Conservation (phyloP, 2,113 vertebrate genomes). For the Bostrychus sinensis region DNA sequence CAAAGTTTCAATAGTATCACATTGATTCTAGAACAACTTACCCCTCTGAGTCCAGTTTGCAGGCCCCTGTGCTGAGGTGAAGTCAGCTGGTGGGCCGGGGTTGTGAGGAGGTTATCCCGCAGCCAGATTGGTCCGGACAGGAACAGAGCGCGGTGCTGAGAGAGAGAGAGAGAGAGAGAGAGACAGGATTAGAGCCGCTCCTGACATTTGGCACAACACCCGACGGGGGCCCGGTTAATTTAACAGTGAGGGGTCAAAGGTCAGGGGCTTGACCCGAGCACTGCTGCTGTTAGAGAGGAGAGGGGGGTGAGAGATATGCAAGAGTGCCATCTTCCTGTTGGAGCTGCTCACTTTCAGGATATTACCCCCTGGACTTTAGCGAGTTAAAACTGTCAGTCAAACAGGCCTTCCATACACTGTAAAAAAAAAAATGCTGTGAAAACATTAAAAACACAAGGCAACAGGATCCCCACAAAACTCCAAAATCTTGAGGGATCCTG, state of each 20-base stretch:
- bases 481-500: too few species aligned
- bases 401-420: too few species aligned
- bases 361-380: not conserved
- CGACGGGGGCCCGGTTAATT: slow-evolving; percentile 67
- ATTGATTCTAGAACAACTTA: too few species aligned
- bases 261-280: slow-evolving; percentile 44
- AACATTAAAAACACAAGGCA: too few species aligned
- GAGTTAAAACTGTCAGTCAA: not conserved
- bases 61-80: not conserved
- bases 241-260: slow-evolving; percentile 64
- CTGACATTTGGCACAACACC: slow-evolving; percentile 75
- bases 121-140: slow-evolving; percentile 53
- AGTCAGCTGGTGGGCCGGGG: slow-evolving; percentile 13
- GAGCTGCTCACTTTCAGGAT: not conserved
- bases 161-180: slow-evolving; percentile 44
- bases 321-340: slow-evolving; percentile 32
- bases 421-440: too few species aligned
- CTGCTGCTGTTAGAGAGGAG: slow-evolving; percentile 24
- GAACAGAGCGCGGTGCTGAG: slow-evolving; percentile 49
- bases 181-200: slow-evolving; percentile 71
- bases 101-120: slow-evolving; percentile 28
- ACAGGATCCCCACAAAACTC: too few species aligned
- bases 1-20: too few species aligned
- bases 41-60: too few species aligned
- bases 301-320: slow-evolving; percentile 29